Percentiles rank a stretch among this genome's conserved stretches.
phyloP scores from a whole-genome alignment of 2,797 vertebrate species.

The Glossophaga mutica region DNA sequence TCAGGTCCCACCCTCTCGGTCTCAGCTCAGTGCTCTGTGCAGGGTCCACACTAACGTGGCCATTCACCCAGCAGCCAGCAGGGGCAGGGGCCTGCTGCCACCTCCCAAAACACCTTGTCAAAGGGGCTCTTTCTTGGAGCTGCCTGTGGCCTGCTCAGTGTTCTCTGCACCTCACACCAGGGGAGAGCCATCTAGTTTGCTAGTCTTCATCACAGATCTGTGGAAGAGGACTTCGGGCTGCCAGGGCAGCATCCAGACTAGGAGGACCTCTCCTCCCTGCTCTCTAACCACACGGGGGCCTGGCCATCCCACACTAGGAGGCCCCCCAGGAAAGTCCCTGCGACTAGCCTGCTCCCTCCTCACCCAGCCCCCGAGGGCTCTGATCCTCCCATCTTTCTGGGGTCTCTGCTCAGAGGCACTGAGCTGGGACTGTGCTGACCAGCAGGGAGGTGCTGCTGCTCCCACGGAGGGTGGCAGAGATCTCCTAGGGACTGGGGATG shows the following conservation, averaged over 20 bases:
- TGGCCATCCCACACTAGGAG: neutral
- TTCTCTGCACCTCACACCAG: neutral
- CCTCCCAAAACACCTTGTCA: neutral
- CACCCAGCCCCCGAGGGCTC: neutral
- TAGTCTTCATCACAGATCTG: neutral
- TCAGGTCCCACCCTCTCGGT: fast-evolving
- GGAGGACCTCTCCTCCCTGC: neutral
- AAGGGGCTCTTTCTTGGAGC: neutral
- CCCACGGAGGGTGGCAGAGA: neutral
- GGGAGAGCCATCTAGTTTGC: neutral
- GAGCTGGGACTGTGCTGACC: neutral
- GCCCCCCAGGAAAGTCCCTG: neutral
- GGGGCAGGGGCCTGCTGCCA: neutral
- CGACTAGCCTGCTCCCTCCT: neutral
- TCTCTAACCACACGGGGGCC: fast-evolving
- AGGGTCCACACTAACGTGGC: fast-evolving
- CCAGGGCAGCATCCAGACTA: neutral
- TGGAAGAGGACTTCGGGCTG: neutral
- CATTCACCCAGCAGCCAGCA: neutral
- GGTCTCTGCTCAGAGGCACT: neutral
- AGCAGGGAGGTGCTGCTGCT: neutral
- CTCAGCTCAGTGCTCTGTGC: neutral
- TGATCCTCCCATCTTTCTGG: neutral
- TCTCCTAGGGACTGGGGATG: neutral
- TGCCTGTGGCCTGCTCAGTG: neutral